Evolutionary conservation across 2,113 vertebrate genomes (phyloP), one percentile per base, ranked within the genome.

Genomic region (Fulica atra): DNA sequence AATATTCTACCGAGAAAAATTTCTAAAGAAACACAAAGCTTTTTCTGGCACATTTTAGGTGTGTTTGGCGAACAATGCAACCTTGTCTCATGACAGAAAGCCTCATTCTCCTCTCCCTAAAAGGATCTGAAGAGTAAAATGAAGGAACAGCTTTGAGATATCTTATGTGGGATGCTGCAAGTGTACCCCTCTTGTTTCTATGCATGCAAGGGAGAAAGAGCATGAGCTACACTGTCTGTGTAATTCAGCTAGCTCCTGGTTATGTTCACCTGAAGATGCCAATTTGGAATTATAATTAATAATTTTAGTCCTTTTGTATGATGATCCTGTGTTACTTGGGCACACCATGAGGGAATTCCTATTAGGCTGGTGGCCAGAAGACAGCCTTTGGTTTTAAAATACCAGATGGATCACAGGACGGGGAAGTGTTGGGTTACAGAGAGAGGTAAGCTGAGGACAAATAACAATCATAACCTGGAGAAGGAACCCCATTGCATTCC

Each of bases 401-500:
- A 40, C 29, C 35, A 1, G 5, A 56, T 38, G 42, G 92, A 23
- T 5, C 38, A 12, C n/a, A 79, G 20, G 46, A 16, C 38, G 70
- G 86, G 73, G 44, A 56, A 59, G 81, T 60, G 48, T n/a, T 87
- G 70, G 31, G 35, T 91, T 95, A 74, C 73, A 85, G 70, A 68
- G 51, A 25, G 61, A 91, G 72, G 86, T 66, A 38, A 86, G 9
- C n/a, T 89, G 64, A 95, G 84, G 89, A 89, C 60, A 96, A 77
- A 44, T 13, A 44, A 19, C n/a, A 35, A 40, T 38, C 46, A 33
- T 60, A 84, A 86, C 4, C 29, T 33, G 53, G 38, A 48, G 44
- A 78, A 68, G 78, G 53, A 74, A 73, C 54, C n/a, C 26, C 16
- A 21, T 73, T 59, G 4, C 25, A 11, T 31, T 65, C 64, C 69